phyloP scores from a whole-genome alignment of 23 tunicate genomes.

The Phallusia fumigata region DNA sequence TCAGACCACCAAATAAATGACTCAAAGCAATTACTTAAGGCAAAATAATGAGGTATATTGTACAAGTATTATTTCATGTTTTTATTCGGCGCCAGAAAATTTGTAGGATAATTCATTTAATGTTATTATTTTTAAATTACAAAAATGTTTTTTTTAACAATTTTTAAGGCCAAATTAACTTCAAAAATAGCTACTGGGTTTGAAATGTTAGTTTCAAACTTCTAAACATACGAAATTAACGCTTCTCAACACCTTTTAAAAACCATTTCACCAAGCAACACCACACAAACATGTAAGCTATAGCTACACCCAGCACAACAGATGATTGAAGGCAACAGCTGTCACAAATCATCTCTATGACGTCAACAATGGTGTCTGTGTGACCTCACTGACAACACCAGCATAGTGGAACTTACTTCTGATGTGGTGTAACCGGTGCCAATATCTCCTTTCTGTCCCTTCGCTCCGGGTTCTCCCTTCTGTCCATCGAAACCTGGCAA shows the following conservation, averaged over 20 bases:
- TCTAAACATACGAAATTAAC: no score
- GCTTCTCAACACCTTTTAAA: not conserved
- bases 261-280: not conserved
- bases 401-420: not conserved
- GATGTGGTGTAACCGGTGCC: constrained; percentile 6
- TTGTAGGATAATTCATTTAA: no score
- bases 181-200: no score
- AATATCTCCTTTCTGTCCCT: not conserved
- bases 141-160: no score
- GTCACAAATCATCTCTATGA: not conserved
- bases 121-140: no score
- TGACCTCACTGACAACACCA: not conserved
- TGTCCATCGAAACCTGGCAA: not conserved
- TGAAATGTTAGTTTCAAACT: no score
- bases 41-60: no score
- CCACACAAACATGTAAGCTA: not conserved
- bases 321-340: constrained; percentile 1
- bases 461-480: not conserved
- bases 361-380: not conserved
- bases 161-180: no score
- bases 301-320: not conserved
- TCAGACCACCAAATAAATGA: no score
- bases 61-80: no score
- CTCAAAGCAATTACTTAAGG: no score
- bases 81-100: no score